Evolutionary conservation across 2,113 vertebrate genomes (phyloP).

Genomic region (Forbesichthys agassizii): DNA sequence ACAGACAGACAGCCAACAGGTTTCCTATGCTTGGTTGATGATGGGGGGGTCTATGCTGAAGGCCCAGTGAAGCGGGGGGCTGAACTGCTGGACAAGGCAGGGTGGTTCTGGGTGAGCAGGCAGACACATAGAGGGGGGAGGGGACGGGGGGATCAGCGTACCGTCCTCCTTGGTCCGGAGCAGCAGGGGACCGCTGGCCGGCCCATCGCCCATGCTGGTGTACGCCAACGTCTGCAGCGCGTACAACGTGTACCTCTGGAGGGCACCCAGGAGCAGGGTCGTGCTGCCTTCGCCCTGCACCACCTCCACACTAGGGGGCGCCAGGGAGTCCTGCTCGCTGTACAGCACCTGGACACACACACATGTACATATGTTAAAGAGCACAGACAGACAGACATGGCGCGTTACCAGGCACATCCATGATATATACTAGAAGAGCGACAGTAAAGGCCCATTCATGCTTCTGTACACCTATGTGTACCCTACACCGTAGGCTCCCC

Average conservation of each 20-base stretch:
- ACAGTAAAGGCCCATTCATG: too few relatives aligned
- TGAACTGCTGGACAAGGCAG: conserved; percentile 8
- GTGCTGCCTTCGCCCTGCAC: conserved; percentile 82
- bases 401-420: too few relatives aligned
- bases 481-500: too few relatives aligned
- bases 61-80: conserved; percentile 6
- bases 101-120: conserved; percentile 10
- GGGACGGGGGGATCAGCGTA: conserved; percentile 56
- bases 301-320: conserved; percentile 72
- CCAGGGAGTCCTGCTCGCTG: conserved; percentile 76
- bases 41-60: too few relatives aligned
- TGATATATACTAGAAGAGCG: too few relatives aligned
- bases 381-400: neutral
- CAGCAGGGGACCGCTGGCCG: conserved; percentile 78
- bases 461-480: too few relatives aligned
- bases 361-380: neutral
- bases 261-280: conserved; percentile 77
- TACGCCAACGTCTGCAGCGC: conserved; percentile 88
- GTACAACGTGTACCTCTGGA: conserved; percentile 85
- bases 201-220: conserved; percentile 87
- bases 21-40: neutral
- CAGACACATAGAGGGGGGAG: neutral
- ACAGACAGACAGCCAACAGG: neutral
- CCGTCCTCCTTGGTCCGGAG: conserved; percentile 90
- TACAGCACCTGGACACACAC: conserved; percentile 80